Evolutionary conservation across 2,797 vertebrate species (phyloP).

Genomic region (Microcaecilia unicolor): DNA sequence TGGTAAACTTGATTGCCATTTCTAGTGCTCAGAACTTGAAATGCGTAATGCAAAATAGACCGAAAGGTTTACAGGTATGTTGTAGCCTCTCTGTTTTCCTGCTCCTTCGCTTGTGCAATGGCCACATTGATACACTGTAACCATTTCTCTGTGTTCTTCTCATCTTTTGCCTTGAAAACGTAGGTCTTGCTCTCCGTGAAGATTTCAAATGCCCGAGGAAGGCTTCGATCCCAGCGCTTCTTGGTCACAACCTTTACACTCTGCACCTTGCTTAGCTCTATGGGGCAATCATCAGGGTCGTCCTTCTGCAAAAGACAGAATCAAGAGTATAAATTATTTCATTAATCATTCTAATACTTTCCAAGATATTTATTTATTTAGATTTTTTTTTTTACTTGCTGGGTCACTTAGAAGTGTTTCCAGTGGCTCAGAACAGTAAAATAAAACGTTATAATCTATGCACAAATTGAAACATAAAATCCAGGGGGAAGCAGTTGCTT

Average conservation of each 20-base stretch:
- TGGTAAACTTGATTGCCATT: background rate
- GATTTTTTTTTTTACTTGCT: too few species aligned
- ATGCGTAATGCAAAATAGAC: fast-evolving
- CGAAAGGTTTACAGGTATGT: slow-evolving; percentile 69
- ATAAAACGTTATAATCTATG: too few species aligned
- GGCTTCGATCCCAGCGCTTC: slow-evolving; percentile 77
- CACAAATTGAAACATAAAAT: too few species aligned
- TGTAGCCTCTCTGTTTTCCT: slow-evolving; percentile 78
- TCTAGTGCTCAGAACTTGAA: fast-evolving
- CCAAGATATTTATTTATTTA: too few species aligned
- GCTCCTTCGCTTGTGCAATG: slow-evolving; percentile 79
- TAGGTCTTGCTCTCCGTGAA: slow-evolving; percentile 85
- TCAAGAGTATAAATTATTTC: too few species aligned
- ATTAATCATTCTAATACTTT: too few species aligned
- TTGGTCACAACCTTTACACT: slow-evolving; percentile 81
- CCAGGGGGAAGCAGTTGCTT: too few species aligned
- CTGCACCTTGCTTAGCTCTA: slow-evolving; percentile 94
- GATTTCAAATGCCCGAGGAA: slow-evolving; percentile 90
- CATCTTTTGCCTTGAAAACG: slow-evolving; percentile 84
- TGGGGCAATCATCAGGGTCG: slow-evolving; percentile 77
- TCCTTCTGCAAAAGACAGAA: slow-evolving; percentile 69
- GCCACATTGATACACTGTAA: slow-evolving; percentile 90
- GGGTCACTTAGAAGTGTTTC: too few species aligned
- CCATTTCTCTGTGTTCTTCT: slow-evolving; percentile 83
- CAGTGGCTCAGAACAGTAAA: too few species aligned